Evolutionary conservation across 2,888 invertebrate species (phyloP), one percentile per base, ranked within the genome.

Genomic region (Rhingia campestris): DNA sequence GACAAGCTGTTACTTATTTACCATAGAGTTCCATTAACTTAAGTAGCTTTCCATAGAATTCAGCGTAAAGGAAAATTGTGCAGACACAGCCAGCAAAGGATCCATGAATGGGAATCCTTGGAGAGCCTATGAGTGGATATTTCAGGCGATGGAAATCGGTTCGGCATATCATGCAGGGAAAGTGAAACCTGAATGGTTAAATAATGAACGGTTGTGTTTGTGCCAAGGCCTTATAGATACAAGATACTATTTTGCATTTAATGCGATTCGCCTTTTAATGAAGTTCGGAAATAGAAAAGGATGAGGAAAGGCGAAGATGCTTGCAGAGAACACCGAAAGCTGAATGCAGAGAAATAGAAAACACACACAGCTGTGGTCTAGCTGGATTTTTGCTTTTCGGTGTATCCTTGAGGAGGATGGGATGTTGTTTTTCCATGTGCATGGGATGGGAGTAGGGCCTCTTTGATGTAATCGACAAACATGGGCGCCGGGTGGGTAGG

Each of bases 111-210:
- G 30, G 73, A 58, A 22, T 14, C 41, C 33, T 10, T 14, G n/a
- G 43, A 30, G 47, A 33, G 43, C 2, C 12, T 0, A 53, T 37
- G 32, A 12, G 39, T 37, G 49, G 14, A 22, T 6, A 4, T 41
- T 41, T 32, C 56, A 9, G n/a, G 47, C 45, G 45, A 35, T 54
- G 45, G 41, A 67, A 39, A 59, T 64, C 53, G 64, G n/a, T 45
- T 66, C 45, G 22, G 22, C 77, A 32, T 14, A 39, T 32, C 49
- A 30, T 59, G 41, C 72, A 58, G 41, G 47, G 75, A 53, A 75
- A 75, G 70, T 64, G 75, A 75, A 72, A 76, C 66, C 70, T 75
- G 64, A 81, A 61, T 81, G 75, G 64, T 70, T 75, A 70, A 75
- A 66, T 72, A 76, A 72, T 70, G 70, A 72, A 58, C 32, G 41